Conservation (phyloP, 2,797 vertebrate genomes). For the Benthosema pterotum region DNA sequence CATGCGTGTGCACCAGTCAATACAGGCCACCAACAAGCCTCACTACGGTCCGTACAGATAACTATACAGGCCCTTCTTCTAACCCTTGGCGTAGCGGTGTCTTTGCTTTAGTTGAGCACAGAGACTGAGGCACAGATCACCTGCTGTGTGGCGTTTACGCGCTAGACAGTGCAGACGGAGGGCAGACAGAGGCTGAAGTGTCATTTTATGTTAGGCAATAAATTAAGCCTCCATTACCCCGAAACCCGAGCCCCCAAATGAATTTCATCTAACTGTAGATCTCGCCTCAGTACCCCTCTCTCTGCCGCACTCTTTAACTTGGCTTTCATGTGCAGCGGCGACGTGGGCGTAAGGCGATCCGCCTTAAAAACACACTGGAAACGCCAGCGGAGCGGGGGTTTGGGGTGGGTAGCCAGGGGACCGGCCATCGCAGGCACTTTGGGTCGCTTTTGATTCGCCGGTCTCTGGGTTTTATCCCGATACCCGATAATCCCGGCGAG, state of each 20-base stretch:
- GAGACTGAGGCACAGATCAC: conserved; percentile 60
- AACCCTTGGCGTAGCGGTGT: background rate
- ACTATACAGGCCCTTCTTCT: too few relatives aligned
- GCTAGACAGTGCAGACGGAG: conserved; percentile 44
- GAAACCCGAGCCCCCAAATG: conserved; percentile 74
- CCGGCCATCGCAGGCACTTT: conserved; percentile 32
- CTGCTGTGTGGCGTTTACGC: conserved; percentile 53
- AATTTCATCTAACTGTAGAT: conserved; percentile 65
- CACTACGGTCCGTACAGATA: conserved; percentile 16
- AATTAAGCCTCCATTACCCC: conserved; percentile 72
- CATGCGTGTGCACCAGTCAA: conserved; percentile 14
- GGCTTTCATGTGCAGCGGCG: conserved; percentile 49
- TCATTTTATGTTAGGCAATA: conserved; percentile 75
- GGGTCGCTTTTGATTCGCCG: conserved; percentile 65
- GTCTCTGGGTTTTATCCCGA: conserved; percentile 58
- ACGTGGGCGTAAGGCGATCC: conserved; percentile 66
- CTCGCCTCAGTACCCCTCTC: conserved; percentile 43
- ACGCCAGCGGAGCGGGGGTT: conserved; percentile 6
- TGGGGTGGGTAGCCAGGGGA: background rate
- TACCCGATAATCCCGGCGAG: conserved; percentile 72
- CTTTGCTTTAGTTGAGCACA: conserved; percentile 18
- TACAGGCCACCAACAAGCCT: conserved; percentile 18
- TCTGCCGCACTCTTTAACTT: conserved; percentile 57
- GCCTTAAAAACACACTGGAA: conserved; percentile 67
- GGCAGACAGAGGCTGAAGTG: conserved; percentile 63